Evolutionary conservation across 2,113 vertebrate genomes (phyloP).

Genomic region (Sylvilagus bachmani): DNA sequence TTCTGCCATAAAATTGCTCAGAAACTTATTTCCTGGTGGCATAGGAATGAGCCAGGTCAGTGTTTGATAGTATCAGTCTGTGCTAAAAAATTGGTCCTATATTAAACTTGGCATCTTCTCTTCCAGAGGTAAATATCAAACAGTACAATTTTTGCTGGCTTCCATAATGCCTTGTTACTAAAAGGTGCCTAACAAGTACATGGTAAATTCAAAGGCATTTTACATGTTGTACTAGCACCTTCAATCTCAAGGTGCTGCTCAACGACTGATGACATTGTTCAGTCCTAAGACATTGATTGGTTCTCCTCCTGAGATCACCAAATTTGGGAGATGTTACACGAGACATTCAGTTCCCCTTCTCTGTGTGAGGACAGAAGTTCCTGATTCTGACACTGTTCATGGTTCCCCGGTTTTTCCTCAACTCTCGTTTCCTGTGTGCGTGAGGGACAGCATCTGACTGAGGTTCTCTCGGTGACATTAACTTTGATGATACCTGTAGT

Average conservation of each 20-base stretch:
- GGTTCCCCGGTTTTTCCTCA: slow-evolving; percentile 23
- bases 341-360: slow-evolving; percentile 72
- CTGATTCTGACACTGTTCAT: neutral
- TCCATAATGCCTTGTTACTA: neutral
- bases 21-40: neutral
- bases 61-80: neutral
- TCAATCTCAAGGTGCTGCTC: neutral
- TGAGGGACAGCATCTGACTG: slow-evolving; percentile 38
- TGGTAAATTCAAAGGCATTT: neutral
- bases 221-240: neutral
- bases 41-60: neutral
- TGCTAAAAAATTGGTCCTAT: neutral
- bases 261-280: slow-evolving; percentile 49
- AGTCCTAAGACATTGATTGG: slow-evolving; percentile 26
- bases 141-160: neutral
- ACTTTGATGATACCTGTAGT: neutral
- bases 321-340: slow-evolving; percentile 28
- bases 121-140: neutral
- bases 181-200: neutral
- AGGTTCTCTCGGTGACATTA: neutral
- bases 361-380: neutral
- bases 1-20: neutral
- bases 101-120: neutral
- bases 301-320: neutral
- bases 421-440: neutral